Conservation (phyloP, 2,797 vertebrate species). For the Hirundo rustica region DNA sequence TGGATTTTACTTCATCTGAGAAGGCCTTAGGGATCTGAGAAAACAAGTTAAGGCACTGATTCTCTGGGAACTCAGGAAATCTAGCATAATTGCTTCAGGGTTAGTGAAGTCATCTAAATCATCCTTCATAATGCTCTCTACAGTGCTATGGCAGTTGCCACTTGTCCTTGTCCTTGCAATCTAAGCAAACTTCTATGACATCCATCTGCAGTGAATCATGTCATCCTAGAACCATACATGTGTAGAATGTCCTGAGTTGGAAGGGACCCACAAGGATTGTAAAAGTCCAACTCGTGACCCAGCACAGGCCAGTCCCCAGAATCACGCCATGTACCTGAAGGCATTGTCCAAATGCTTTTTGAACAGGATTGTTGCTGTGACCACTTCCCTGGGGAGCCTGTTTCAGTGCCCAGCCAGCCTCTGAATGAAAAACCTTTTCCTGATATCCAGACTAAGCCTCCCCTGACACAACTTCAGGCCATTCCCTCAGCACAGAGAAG, state of each 20-base stretch:
- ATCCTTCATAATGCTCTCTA: background rate
- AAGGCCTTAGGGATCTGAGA: background rate
- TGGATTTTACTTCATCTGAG: background rate
- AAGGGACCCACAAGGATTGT: background rate
- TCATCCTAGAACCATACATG: accelerated
- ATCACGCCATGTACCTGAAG: background rate
- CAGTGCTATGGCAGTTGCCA: background rate
- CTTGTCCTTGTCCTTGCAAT: background rate
- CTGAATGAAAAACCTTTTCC: background rate
- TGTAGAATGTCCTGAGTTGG: background rate
- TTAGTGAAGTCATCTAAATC: background rate
- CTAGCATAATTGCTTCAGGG: background rate
- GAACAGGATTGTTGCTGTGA: background rate
- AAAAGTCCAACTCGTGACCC: background rate
- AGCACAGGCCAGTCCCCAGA: background rate
- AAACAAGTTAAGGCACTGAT: background rate
- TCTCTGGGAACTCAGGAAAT: background rate
- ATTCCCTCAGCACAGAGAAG: background rate
- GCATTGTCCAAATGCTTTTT: background rate
- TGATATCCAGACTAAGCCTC: background rate
- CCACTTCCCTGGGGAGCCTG: background rate
- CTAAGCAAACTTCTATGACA: background rate
- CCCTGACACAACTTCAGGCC: background rate
- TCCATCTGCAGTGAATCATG: background rate
- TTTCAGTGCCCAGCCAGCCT: background rate